Base-by-base conservation (phyloP, 1,140 invertebrate species). In the Hypsibius dujardini region DNA sequence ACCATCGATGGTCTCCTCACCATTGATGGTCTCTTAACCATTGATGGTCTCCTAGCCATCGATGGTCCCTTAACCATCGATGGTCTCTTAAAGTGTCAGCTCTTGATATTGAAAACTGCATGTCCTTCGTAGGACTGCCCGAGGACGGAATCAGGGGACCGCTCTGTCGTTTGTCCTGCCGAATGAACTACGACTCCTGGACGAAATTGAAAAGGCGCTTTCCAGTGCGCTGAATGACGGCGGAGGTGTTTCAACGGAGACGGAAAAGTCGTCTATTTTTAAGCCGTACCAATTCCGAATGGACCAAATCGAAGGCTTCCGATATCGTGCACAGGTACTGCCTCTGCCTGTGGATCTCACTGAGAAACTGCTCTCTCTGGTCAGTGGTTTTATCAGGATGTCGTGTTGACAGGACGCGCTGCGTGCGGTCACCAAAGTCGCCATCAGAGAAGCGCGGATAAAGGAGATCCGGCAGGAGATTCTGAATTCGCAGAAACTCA, bases 401-500 rank as follows among this genome's bases (percentile, higher is more conserved):
- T 71, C n/a, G 47, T 69, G 60, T 12, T 47, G 75, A 15, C 73
- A 81, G 80, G 95, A 98, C 84, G 94, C 92, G 1, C 89, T 93
- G 87, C 86, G 88, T 76, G 90, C 92, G 1, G 89, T 95, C 1
- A 98, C 94, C 0, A 86, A 87, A 76, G 88, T 92, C 73, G 92
- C 92, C 0, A 87, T 98, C 0, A 82, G 90, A 70, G 92, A 98
- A 79, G 92, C 92, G 0, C 83, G 95, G 71, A 81, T 98, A 2
- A 92, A 92, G 77, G 95, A 99, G 84, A 96, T 99, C 69, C 92
- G 92, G 80, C 84, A 86, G 71, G 94, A 98, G 82, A 85, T 98
- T 56, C 82, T 98, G 47, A 92, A 90, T 77, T 95, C 90, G 72
- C 84, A 92, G 77, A 93, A 94, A 81, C 80, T 98, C 2, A 92